Evolutionary conservation across 2,888 invertebrate species (phyloP), one percentile per base, ranked within the genome.

Genomic region (Neria commutata): DNA sequence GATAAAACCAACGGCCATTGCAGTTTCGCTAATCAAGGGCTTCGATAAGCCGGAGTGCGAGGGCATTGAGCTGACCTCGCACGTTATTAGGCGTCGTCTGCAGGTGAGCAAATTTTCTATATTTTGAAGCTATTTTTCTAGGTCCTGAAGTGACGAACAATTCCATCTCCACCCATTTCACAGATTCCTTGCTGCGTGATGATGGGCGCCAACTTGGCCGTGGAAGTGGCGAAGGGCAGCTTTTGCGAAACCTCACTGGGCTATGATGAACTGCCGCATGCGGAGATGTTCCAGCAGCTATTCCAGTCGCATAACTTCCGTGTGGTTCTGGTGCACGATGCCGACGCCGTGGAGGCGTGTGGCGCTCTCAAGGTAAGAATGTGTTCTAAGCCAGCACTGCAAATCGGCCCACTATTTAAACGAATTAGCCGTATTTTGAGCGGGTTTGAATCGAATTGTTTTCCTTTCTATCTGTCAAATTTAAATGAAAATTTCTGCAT

Each of bases 171-270:
- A 45, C n/a, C n/a, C n/a, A n/a, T n/a, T 45, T 56, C 49, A 11
- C 24, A 81, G 82, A 95, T 99, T 76, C 92, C 94, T 58, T 93
- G 96, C 77, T 91, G 93, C 25, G 98, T 98, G 4, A 84, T 99
- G 56, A 99, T 99, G 99, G 99, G 99, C 54, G 98, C 98, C 56
- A 99, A 99, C 83, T 87, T 99, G 69, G 99, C 99, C 42, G 90
- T 91, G 67, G 99, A 99, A 86, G 97, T 98, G 53, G 99, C 98
- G 1, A 91, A 92, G 37, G 98, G 94, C 77, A 92, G 95, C 83
- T 99, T 98, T 84, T 99, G 98, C 82, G 99, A 99, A 84, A 98
- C 99, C 0, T 99, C 99, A 1, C 95, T 99, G 72, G 98, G 94
- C 26, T 94, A 93, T 76, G 89, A 90, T 64, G 91, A 94, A 75